Evolutionary conservation across 2,113 vertebrate genomes (phyloP).

Genomic region (Chitala chitala): DNA sequence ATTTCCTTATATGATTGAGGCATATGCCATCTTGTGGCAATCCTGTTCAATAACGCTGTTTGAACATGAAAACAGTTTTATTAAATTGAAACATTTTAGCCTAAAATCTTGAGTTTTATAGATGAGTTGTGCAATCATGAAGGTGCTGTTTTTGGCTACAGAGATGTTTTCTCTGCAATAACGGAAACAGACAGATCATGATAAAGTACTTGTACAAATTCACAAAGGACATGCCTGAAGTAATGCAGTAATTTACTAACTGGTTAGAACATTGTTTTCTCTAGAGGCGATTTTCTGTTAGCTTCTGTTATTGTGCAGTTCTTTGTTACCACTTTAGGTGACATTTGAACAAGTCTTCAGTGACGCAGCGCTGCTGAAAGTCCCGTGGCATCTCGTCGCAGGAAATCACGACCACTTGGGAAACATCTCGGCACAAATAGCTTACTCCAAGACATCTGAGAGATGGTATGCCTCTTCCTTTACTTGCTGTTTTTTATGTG

Average conservation of each 20-base stretch:
- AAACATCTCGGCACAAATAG: constrained; percentile 58
- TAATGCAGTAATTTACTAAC: too few relatives aligned
- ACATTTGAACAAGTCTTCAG: constrained; percentile 56
- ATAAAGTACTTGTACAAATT: too few relatives aligned
- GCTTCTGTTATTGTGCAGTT: background rate
- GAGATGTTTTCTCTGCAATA: too few relatives aligned
- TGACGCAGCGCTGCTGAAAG: constrained; percentile 37
- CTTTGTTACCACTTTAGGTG: constrained; percentile 34
- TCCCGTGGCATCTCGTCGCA: constrained; percentile 55
- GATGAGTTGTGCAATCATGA: too few relatives aligned
- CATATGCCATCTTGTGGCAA: constrained; percentile 34
- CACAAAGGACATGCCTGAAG: too few relatives aligned
- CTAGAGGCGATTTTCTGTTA: background rate
- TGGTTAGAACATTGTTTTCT: background rate
- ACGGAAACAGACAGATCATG: too few relatives aligned
- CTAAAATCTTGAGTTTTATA: too few relatives aligned
- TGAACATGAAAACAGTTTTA: background rate
- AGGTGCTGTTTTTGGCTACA: too few relatives aligned
- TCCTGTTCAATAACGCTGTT: background rate
- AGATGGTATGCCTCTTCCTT: constrained; percentile 47
- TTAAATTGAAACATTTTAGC: background rate
- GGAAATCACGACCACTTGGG: constrained; percentile 59
- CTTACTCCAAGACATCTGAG: constrained; percentile 49
- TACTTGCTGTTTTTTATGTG: background rate
- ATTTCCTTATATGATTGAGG: background rate